Percentiles rank a stretch among this genome's conserved stretches.
These are phyloP conservation scores for Aselliscus stoliczkanus DNA, from an alignment of 2,797 vertebrate genomes.

Conservation along the genomic window DNA sequence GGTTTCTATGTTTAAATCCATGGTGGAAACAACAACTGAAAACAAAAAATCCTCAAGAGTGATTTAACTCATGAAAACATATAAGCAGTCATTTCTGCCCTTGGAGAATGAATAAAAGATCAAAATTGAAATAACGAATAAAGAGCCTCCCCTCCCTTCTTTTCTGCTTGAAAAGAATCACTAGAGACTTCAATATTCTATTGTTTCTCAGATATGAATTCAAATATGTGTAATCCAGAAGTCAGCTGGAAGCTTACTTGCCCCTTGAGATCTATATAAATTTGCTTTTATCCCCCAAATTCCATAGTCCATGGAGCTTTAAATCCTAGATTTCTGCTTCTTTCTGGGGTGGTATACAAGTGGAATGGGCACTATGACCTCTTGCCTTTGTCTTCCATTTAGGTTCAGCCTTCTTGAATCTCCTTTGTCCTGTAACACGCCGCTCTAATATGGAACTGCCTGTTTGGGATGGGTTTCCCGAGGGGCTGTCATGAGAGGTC, in stretches of 20 bases:
- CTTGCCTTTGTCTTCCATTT: not conserved
- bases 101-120: conserved; percentile 60
- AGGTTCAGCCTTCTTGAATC: not conserved
- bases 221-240: not conserved
- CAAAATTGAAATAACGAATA: conserved; percentile 70
- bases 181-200: conserved; percentile 53
- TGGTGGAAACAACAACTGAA: conserved; percentile 2
- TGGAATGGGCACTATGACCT: not conserved
- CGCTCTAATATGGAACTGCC: not conserved
- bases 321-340: not conserved
- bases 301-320: not conserved
- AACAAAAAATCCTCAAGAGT: not conserved
- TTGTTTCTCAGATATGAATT: conserved; percentile 41
- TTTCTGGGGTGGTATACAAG: not conserved
- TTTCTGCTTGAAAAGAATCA: conserved; percentile 60
- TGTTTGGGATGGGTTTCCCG: not conserved
- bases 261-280: not conserved
- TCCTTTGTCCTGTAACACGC: not conserved
- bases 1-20: conserved; percentile 55
- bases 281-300: not conserved
- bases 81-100: conserved; percentile 57
- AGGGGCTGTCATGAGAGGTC: not conserved
- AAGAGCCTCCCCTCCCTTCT: not conserved
- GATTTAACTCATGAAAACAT: conserved; percentile 54
- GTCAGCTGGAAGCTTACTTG: not conserved